Base-by-base conservation (phyloP, 2,113 vertebrate species). In the Carassius carassius region DNA sequence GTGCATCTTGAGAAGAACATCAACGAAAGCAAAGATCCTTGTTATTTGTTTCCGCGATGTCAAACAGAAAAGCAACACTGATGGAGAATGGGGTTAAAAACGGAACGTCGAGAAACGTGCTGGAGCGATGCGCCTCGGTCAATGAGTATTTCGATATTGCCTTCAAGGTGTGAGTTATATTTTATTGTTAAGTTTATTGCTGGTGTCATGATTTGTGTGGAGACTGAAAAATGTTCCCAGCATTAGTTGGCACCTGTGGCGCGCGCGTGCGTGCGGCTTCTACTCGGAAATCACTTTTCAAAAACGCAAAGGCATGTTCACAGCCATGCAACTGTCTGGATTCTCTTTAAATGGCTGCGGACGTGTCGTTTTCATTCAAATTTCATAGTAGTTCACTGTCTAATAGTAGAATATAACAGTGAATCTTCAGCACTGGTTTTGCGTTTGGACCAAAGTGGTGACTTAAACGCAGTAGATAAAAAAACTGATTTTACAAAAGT, bases 131-230 rank as follows among this genome's bases (percentile, higher is more conserved):
- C 90, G 94, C 94, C 41, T 95, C 94, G 23, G 72, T 95, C 86
- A 94, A 94, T 89, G 95, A 95, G 85, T 95, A 94, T 89, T 95
- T 94, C 86, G 95, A 95, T 87, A 88, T 95, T 90, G 90, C 93
- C 81, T 95, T 95, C 90, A 95, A 95, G 95, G 95, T 95, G 87
- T 90, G 94, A 93, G 73, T 83, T 75, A n/a, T 47, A 82, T 51
- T 58, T 78, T 81, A 21, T 88, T 7, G 16, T 74, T 23, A 19
- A 73, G 23, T 54, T 23, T 85, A 47, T 29, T 76, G 29, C 81
- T 58, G 32, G 63, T 54, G 32, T 82, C 65, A 75, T 35, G 19
- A 4, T 37, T 56, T 29, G 23, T 77, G 54, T 69, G 69, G 23
- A 63, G 70, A 41, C 8, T 78, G 37, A 70, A n/a, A 37, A 17